Evolutionary conservation across 64 coral and sea anemone genomes (phyloP), one percentile per base, ranked within the genome.

Genomic region (Montipora cactus): DNA sequence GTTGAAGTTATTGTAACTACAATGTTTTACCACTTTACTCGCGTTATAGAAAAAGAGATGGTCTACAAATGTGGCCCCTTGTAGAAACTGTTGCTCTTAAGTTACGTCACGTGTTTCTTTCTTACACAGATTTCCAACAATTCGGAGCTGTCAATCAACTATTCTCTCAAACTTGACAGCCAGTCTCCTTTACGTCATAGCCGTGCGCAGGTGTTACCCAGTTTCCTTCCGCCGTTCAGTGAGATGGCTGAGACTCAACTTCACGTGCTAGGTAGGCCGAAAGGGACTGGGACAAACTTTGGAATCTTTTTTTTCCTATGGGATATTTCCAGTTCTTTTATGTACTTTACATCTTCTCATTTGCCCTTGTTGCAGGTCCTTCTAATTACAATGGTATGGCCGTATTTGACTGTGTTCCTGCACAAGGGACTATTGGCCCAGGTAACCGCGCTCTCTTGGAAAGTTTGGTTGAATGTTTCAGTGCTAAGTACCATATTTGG

Each of bases 361-460:
- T 20, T 89, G 55, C 15, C 12, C 47, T 59, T 67, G 3, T 48
- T 22, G 47, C 44, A 99, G 98, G 98, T 59, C 95, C 95, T 59
- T 89, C 98, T 10, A 99, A 99, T 69, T 96, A 94, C 28, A 91
- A 94, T 68, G 98, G 98, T 1, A 88, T 94, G 67, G 87, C 95
- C 4, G 98, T 99, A 20, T 96, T 99, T 84, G 95, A 99, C 62
- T 99, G 98, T 78, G 79, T 89, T 2, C 98, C 98, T 7, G 84
- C 92, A 13, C 89, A 94, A 11, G 98, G 98, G 4, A 50, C 77
- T 7, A 99, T 99, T 59, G 95, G 75, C 12, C 74, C 98, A 81
- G 98, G 98, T 91, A 69, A 88, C 50, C 75, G 25, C 8, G 4
- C 20, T 21, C 0, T 37, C 37, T 37, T 37, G 37, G 37, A 37